phyloP scores from a whole-genome alignment of 2,888 invertebrate species.

The Volucella inflata region DNA sequence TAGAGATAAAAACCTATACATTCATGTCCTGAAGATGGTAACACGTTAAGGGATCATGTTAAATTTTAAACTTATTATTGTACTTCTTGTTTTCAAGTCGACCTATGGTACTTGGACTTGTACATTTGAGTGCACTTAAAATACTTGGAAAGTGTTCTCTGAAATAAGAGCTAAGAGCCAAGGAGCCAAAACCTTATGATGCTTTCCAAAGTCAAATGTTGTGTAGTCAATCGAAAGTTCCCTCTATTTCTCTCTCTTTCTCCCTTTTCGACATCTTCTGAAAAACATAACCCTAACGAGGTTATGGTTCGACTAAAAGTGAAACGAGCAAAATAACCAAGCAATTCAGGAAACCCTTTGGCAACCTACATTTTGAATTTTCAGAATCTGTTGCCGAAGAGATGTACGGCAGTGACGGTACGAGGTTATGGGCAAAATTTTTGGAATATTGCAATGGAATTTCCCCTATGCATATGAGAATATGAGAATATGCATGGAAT shows the following conservation, averaged over 20 bases:
- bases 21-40: not conserved
- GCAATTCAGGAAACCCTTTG: slow-evolving; percentile 1
- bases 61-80: slow-evolving; percentile 31
- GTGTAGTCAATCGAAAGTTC: slow-evolving; percentile 37
- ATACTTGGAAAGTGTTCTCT: slow-evolving; percentile 21
- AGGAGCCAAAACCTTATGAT: slow-evolving; percentile 45
- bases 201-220: slow-evolving; percentile 48
- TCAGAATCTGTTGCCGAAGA: slow-evolving; percentile 1
- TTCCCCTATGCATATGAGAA: slow-evolving; percentile 35
- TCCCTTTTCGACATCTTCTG: not conserved
- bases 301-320: slow-evolving; percentile 41
- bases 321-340: not conserved
- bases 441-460: slow-evolving; percentile 51
- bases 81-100: not conserved
- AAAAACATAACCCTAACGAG: slow-evolving; percentile 49
- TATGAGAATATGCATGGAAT: slow-evolving; percentile 50
- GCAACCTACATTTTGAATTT: slow-evolving; percentile 31
- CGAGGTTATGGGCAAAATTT: not conserved
- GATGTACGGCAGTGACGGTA: not conserved
- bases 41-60: slow-evolving; percentile 32
- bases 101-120: slow-evolving; percentile 2
- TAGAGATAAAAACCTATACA: too few relatives aligned
- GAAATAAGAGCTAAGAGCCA: slow-evolving; percentile 59
- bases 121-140: slow-evolving; percentile 58
- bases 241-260: not conserved